Conservation (phyloP, 1,140 invertebrate genomes). For the Nomia melanderi region DNA sequence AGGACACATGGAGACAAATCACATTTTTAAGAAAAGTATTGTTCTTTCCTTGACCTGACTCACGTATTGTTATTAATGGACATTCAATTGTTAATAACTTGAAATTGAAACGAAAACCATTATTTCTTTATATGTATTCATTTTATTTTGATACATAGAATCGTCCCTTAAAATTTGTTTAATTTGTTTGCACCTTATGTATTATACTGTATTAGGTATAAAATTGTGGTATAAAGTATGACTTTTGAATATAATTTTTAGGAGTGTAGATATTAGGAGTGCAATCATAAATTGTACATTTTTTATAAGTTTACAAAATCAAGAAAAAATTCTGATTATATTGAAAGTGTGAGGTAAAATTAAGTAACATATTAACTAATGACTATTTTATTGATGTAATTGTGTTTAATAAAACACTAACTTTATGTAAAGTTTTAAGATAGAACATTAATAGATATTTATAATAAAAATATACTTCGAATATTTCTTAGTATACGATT, state of each 20-base stretch:
- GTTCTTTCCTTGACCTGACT: no score
- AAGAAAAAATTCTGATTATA: neutral
- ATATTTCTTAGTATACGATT: constrained; percentile 34
- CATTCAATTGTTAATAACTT: no score
- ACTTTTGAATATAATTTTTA: constrained; percentile 28
- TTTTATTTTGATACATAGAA: no score
- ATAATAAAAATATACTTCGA: constrained; percentile 21
- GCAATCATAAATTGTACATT: constrained; percentile 12
- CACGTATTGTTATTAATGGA: no score
- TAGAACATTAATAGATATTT: constrained; percentile 12
- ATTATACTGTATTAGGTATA: neutral
- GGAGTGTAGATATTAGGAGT: neutral
- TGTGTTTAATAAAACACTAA: constrained; percentile 8
- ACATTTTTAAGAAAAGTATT: no score
- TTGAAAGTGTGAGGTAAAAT: neutral
- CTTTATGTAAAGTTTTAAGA: constrained; percentile 13
- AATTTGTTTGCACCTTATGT: no score
- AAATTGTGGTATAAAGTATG: constrained; percentile 1
- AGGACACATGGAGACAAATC: no score
- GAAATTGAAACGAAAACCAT: no score
- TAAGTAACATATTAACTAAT: neutral
- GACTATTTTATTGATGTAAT: neutral
- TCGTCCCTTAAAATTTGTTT: no score
- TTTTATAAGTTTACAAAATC: neutral
- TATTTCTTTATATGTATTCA: no score